Base-by-base conservation (phyloP, 2,797 vertebrate species). In the Pangasius larnaudii region DNA sequence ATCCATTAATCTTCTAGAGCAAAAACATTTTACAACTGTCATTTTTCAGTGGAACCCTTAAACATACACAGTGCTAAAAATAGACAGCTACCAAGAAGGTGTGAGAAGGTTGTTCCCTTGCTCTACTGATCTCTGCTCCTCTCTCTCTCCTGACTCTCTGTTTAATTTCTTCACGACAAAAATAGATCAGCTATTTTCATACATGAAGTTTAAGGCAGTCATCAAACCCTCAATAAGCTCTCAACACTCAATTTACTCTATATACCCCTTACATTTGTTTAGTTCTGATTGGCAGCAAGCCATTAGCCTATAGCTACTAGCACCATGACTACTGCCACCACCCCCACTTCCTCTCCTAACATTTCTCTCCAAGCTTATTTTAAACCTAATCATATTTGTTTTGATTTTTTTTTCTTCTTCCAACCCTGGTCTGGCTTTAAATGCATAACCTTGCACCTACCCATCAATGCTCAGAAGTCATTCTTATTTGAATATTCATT, bases 281-380 rank as follows among this genome's bases (percentile, higher is more conserved):
- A 16, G 51, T 83, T 83, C 49, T 83, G 74, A 88, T 51, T 85
- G 90, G 80, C 87, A 46, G 85, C 39, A 72, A 59, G 80, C 46
- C 42, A 87, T 88, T 88, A 51, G 69, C 46, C 71, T 72, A 33
- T 69, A 36, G 33, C 72, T 79, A 51, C 56, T 58, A 86, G 81
- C n/a, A 24, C 74, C 63, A 75, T 79, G 72, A 36, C 89, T 33
- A 75, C 53, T 87, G 90, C 56, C 82, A 91, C 89, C 91, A 91
- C 61, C 11, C 2, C 91, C 92, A 91, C 89, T 90, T 87, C 89
- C 92, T 82, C 22, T 85, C 69, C 56, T 5, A 46, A 18, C 22
- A 42, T n/a, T 63, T 61, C 78, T 61, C 79, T 81, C 18, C 36
- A 81, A 81, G 58, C 36, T 22, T 22, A 39, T 39, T 80, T 80